A percentile compares a stretch with the other conserved stretches of the same genome.
Conservation (phyloP, 2,888 invertebrate genomes). For the Agrypnus murinus region DNA sequence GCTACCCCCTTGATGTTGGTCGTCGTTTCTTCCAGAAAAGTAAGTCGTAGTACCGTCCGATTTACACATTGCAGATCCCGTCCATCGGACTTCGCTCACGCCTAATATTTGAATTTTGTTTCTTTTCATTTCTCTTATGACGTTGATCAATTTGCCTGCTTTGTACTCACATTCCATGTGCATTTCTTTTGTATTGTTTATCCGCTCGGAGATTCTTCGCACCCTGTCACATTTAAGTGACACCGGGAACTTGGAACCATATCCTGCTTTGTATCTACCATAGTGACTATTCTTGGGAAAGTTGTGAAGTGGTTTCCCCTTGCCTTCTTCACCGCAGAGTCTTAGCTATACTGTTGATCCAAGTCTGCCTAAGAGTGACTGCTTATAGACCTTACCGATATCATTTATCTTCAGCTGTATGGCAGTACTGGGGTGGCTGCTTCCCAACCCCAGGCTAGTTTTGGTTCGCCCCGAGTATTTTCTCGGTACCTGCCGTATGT, state of each 20-base stretch:
- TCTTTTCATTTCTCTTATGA: slow-evolving; percentile 1
- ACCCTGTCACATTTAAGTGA: slow-evolving; percentile 13
- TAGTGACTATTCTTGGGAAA: neutral
- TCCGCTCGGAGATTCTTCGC: slow-evolving; percentile 1
- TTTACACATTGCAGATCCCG: neutral
- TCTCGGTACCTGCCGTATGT: too few relatives aligned
- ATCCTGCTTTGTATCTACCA: slow-evolving; percentile 2
- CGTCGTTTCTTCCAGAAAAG: too few relatives aligned
- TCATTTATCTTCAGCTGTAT: neutral
- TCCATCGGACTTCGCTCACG: slow-evolving; percentile 5
- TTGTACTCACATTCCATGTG: neutral
- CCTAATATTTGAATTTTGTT: too few relatives aligned
- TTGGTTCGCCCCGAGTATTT: slow-evolving; percentile 13
- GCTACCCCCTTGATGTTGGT: neutral
- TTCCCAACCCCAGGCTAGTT: slow-evolving; percentile 1
- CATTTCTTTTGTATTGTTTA: neutral
- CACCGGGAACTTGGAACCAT: slow-evolving; percentile 18
- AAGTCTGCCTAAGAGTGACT: neutral
- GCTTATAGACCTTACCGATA: neutral
- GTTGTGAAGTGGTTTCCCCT: neutral
- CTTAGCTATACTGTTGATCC: slow-evolving; percentile 4
- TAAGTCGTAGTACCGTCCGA: too few relatives aligned
- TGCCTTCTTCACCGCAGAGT: neutral
- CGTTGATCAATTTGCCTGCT: neutral
- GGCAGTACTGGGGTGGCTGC: neutral